Percentiles rank a stretch among this genome's conserved stretches.
These are phyloP conservation scores for Tolypeutes matacus DNA, from an alignment of 2,797 vertebrate genomes.

Conservation along the genomic window DNA sequence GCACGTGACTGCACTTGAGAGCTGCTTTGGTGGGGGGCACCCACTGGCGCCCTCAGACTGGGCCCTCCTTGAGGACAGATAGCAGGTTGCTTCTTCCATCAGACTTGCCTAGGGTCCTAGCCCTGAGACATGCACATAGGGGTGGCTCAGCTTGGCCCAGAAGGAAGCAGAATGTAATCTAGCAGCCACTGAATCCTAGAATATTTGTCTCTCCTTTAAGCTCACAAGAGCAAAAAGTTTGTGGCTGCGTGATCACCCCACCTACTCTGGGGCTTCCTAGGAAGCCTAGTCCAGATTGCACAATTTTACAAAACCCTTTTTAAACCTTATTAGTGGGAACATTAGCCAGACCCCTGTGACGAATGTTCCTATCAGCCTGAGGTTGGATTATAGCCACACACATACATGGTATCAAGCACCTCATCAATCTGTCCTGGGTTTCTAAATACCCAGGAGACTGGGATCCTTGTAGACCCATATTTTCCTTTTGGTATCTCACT, in stretches of 20 bases:
- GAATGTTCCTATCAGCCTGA: not conserved
- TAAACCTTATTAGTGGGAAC: not conserved
- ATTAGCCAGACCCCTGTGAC: not conserved
- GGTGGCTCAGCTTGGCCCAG: not conserved
- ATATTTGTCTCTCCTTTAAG: constrained; percentile 69
- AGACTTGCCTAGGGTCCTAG: not conserved
- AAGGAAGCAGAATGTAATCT: constrained; percentile 61
- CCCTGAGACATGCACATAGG: accelerated
- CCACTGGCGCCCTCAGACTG: not conserved
- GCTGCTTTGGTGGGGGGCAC: not conserved
- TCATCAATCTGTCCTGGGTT: not conserved
- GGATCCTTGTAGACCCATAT: not conserved
- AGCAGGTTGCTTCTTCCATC: not conserved
- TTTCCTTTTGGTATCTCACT: not conserved
- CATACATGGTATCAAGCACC: not conserved
- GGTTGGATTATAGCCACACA: not conserved
- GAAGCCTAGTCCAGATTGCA: not conserved
- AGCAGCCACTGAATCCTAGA: constrained; percentile 57
- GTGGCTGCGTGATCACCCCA: not conserved
- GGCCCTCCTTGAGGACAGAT: not conserved
- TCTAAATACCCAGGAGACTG: not conserved
- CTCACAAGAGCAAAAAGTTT: not conserved
- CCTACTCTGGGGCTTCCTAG: not conserved
- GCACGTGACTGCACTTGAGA: not conserved
- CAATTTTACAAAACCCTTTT: not conserved